Evolutionary conservation across 2,888 invertebrate genomes (phyloP).

Genomic region (Xylocampa areola): DNA sequence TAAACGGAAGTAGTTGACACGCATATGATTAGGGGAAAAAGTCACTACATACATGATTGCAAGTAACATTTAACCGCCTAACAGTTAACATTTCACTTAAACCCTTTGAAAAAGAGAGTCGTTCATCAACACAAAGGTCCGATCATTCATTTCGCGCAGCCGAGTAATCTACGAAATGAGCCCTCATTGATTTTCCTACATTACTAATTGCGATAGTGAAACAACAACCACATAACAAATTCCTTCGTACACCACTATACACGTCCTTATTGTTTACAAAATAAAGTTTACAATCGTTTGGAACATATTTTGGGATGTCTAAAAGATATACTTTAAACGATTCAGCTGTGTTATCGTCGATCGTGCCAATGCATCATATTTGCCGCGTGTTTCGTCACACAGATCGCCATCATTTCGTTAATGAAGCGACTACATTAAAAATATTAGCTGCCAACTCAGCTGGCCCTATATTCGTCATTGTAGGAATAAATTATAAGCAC

Average conservation of each 20-base stretch:
- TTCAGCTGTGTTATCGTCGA: conserved; percentile 75
- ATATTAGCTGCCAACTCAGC: conserved; percentile 68
- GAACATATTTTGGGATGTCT: conserved; percentile 13
- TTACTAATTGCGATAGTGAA: conserved; percentile 83
- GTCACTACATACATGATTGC: background rate
- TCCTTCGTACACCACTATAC: conserved; percentile 15
- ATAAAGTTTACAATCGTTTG: conserved; percentile 60
- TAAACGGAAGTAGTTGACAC: background rate
- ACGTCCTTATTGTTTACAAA: conserved; percentile 11
- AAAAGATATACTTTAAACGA: conserved; percentile 63
- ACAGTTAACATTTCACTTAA: conserved; percentile 27
- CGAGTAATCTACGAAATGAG: conserved; percentile 84
- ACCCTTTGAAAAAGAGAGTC: conserved; percentile 59
- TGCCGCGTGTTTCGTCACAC: conserved; percentile 84
- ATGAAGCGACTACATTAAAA: conserved; percentile 77
- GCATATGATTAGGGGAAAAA: background rate
- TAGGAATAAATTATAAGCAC: conserved; percentile 53
- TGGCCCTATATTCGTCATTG: conserved; percentile 54
- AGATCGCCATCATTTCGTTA: conserved; percentile 78
- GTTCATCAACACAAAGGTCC: conserved; percentile 70
- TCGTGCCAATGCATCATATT: conserved; percentile 87
- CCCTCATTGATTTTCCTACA: conserved; percentile 83
- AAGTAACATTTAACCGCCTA: conserved; percentile 20
- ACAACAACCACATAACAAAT: conserved; percentile 41
- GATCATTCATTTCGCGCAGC: conserved; percentile 79